Percentiles rank a stretch among this genome's conserved stretches.
Conservation (phyloP, 2,113 vertebrate genomes). For the Gulo gulo region DNA sequence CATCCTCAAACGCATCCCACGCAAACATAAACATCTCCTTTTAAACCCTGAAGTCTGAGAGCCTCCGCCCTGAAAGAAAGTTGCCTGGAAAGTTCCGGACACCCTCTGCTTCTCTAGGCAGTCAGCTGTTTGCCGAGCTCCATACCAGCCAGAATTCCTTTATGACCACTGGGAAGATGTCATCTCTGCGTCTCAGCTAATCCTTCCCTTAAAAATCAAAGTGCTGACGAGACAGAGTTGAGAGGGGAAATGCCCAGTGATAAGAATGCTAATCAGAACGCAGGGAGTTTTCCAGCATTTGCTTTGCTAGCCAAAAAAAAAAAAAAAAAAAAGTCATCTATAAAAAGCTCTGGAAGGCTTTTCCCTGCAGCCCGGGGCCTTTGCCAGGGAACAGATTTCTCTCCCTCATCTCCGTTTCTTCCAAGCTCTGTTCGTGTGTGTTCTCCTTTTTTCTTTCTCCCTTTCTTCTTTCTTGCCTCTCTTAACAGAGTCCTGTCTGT, state of each 20-base stretch:
- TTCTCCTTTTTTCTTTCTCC: slow-evolving; percentile 5
- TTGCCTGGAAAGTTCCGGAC: slow-evolving; percentile 14
- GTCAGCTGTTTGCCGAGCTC: background rate
- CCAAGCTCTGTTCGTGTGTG: background rate
- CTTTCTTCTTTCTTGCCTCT: slow-evolving; percentile 33
- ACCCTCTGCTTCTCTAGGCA: background rate
- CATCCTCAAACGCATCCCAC: slow-evolving; percentile 38
- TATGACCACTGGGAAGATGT: background rate
- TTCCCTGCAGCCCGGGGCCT: slow-evolving; percentile 51
- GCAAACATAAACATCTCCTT: slow-evolving; percentile 29
- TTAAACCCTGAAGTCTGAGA: background rate
- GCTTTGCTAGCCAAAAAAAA: background rate
- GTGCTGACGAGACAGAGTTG: background rate
- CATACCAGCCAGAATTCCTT: background rate
- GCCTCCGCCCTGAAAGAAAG: slow-evolving; percentile 46
- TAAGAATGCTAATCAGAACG: slow-evolving; percentile 49
- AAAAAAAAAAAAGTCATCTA: slow-evolving; percentile 23
- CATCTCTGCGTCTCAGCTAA: slow-evolving; percentile 31
- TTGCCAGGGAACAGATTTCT: slow-evolving; percentile 60
- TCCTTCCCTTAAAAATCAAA: slow-evolving; percentile 50
- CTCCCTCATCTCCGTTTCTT: slow-evolving; percentile 29
- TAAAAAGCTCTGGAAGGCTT: slow-evolving; percentile 59
- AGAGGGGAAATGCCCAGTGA: background rate
- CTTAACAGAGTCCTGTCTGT: background rate
- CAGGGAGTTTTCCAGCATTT: slow-evolving; percentile 40